phyloP scores from a whole-genome alignment of 2,888 invertebrate species.

The Trisateles emortualis region DNA sequence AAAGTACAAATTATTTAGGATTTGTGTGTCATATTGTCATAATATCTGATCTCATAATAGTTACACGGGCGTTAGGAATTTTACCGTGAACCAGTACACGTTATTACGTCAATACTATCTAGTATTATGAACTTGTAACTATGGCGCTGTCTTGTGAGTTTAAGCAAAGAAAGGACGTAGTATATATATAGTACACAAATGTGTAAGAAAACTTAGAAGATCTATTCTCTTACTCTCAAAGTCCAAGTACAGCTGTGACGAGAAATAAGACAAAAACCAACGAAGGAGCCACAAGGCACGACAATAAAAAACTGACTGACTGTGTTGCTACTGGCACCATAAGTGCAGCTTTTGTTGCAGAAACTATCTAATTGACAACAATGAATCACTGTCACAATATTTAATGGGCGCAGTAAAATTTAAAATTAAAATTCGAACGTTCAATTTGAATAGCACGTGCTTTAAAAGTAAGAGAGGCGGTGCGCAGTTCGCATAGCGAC shows the following conservation, averaged over 20 bases:
- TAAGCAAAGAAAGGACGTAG: no score
- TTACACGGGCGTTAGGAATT: conserved; percentile 62
- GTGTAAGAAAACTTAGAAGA: no score
- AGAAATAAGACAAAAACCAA: no score
- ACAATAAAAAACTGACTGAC: neutral
- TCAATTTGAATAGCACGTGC: conserved; percentile 60
- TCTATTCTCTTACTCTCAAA: no score
- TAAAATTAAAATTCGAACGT: conserved; percentile 58
- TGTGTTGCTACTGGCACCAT: neutral
- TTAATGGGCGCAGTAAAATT: conserved; percentile 42
- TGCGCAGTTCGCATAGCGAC: conserved; percentile 31
- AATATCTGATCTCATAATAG: conserved; percentile 66
- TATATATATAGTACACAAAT: no score
- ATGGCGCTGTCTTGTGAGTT: neutral
- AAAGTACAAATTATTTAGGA: conserved; percentile 81
- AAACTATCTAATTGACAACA: conserved; percentile 44
- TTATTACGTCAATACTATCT: conserved; percentile 40
- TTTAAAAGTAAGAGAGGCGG: conserved; percentile 39
- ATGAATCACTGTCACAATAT: conserved; percentile 59
- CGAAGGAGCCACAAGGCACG: no score
- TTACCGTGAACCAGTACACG: conserved; percentile 53
- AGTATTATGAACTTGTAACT: conserved; percentile 29
- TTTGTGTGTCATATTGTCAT: conserved; percentile 72
- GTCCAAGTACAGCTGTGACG: no score
- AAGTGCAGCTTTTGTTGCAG: conserved; percentile 34